Percentiles rank a stretch among this genome's conserved stretches.
These are phyloP conservation scores for Digitonthophagus gazella DNA, from an alignment of 2,888 invertebrate genomes.

Conservation along the genomic window DNA sequence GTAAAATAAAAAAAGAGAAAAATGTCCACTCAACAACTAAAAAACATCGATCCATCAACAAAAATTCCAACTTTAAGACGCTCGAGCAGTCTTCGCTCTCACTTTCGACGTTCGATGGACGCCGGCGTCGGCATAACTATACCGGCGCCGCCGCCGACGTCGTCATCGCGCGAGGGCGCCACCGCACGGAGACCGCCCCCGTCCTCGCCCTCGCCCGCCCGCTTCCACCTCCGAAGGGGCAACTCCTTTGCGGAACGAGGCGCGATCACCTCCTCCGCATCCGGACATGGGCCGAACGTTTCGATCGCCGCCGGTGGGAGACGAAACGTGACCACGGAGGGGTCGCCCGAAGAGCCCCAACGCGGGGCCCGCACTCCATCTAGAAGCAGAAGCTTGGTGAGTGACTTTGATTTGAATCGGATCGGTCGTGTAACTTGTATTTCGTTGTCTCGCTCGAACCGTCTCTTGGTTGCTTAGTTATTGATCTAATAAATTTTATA, in stretches of 20 bases:
- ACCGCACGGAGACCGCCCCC: background rate
- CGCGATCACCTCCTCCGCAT: slow-evolving; percentile 20
- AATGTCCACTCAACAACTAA: too few species aligned
- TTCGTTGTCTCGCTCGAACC: too few species aligned
- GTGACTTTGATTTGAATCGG: too few species aligned
- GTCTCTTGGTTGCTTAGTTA: too few species aligned
- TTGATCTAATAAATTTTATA: too few species aligned
- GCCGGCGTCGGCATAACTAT: slow-evolving; percentile 23
- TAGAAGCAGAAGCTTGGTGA: slow-evolving; percentile 55
- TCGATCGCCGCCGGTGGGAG: slow-evolving; percentile 38
- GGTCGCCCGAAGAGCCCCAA: slow-evolving; percentile 54
- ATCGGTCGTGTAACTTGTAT: too few species aligned
- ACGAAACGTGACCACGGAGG: slow-evolving; percentile 59
- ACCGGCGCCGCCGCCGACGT: slow-evolving; percentile 7
- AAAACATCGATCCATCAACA: slow-evolving; percentile 4
- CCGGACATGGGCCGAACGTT: slow-evolving; percentile 54
- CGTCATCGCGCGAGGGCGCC: slow-evolving; percentile 8
- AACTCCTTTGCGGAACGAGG: slow-evolving; percentile 47
- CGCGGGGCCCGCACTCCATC: slow-evolving; percentile 41
- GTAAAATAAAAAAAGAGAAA: too few species aligned
- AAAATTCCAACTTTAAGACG: slow-evolving; percentile 36
- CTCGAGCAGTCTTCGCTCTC: slow-evolving; percentile 37
- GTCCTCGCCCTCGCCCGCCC: slow-evolving; percentile 14
- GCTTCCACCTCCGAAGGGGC: slow-evolving; percentile 39
- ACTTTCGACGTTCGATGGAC: slow-evolving; percentile 21